phyloP scores from a whole-genome alignment of 2,113 vertebrate genomes.

The Stigmatopora argus region DNA sequence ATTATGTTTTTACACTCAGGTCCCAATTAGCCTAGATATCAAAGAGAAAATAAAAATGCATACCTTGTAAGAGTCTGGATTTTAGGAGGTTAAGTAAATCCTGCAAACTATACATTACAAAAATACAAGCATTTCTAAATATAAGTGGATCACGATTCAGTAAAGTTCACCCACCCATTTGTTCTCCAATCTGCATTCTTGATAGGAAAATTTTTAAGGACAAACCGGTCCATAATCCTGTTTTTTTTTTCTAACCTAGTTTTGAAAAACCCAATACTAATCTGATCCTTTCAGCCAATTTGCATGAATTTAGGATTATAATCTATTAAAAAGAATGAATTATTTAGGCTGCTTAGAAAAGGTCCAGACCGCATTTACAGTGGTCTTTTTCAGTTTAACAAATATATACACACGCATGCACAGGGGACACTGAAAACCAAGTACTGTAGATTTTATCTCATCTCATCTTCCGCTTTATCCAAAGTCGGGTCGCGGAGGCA shows the following conservation, averaged over 20 bases:
- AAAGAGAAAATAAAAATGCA: too few relatives aligned
- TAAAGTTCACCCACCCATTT: slow-evolving; percentile 40
- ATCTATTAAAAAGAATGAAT: slow-evolving; percentile 42
- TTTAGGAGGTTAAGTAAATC: slow-evolving; percentile 1
- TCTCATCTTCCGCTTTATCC: too few relatives aligned
- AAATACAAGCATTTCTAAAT: slow-evolving; percentile 65
- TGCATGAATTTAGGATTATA: slow-evolving; percentile 56
- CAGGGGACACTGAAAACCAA: slow-evolving; percentile 7
- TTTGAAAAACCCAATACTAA: slow-evolving; percentile 49
- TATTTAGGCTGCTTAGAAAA: slow-evolving; percentile 29
- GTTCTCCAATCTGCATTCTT: slow-evolving; percentile 42
- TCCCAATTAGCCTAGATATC: too few relatives aligned
- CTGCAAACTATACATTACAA: slow-evolving; percentile 45
- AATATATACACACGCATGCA: slow-evolving; percentile 18
- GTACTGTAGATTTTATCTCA: slow-evolving; percentile 16
- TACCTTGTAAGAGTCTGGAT: too few relatives aligned
- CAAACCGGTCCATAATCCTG: slow-evolving; percentile 47
- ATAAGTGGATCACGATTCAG: slow-evolving; percentile 27
- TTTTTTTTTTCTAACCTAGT: slow-evolving; percentile 32
- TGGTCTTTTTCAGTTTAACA: slow-evolving; percentile 27
- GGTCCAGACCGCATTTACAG: slow-evolving; percentile 43
- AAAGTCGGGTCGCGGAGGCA: too few relatives aligned
- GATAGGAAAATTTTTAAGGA: slow-evolving; percentile 24
- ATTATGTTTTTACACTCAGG: too few relatives aligned
- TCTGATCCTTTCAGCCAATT: slow-evolving; percentile 47